Conservation (phyloP, 2,888 invertebrate genomes). For the Eudemis profundana region DNA sequence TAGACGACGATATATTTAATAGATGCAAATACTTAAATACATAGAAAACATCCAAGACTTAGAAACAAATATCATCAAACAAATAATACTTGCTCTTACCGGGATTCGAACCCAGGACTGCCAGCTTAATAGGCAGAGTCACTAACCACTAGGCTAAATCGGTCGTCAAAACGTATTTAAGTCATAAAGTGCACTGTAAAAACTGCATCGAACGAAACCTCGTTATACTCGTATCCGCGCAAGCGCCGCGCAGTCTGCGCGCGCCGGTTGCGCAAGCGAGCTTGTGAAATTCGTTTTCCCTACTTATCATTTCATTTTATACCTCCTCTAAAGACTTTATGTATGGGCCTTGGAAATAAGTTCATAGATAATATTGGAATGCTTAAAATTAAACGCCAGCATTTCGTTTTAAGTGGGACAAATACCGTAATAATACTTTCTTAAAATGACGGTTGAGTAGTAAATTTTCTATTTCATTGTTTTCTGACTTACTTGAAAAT, state of each 20-base stretch:
- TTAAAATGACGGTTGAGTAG: neutral
- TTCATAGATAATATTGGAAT: neutral
- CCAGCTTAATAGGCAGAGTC: too few species aligned
- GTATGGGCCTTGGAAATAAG: neutral
- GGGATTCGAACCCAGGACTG: too few species aligned
- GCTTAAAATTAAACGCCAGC: neutral
- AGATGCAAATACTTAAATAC: too few species aligned
- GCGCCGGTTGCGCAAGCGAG: constrained; percentile 14
- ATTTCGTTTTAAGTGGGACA: neutral
- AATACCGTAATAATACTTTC: neutral
- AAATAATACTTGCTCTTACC: too few species aligned
- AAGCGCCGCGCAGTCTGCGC: constrained; percentile 40
- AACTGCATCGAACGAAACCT: neutral
- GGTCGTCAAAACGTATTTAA: neutral
- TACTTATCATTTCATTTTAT: constrained; percentile 14
- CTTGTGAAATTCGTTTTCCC: constrained; percentile 29
- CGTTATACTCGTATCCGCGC: neutral
- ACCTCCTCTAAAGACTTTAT: constrained; percentile 2
- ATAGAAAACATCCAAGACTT: too few species aligned
- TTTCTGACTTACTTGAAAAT: neutral
- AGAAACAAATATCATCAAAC: too few species aligned
- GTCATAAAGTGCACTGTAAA: neutral
- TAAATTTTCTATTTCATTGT: neutral
- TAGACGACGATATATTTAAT: too few species aligned
- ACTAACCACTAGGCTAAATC: too few species aligned